These are phyloP conservation scores for Achroia grisella DNA, from an alignment of 1,140 invertebrate species.

Conservation along the genomic window DNA sequence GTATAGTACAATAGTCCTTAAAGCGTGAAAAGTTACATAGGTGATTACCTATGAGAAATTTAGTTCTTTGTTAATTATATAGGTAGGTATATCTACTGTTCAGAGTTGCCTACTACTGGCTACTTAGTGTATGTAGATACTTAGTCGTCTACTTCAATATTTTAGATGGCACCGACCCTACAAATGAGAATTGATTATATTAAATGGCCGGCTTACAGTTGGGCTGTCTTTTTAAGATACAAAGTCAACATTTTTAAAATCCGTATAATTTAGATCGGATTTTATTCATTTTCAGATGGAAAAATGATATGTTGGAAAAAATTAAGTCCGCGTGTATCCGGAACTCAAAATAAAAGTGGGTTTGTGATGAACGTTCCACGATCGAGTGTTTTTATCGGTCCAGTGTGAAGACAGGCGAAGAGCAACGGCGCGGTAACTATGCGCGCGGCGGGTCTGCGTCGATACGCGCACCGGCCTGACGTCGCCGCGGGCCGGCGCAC, in stretches of 20 bases:
- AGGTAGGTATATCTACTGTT: no score
- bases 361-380: slow-evolving; percentile 35
- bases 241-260: no score
- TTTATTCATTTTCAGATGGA: neutral
- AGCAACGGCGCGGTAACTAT: slow-evolving; percentile 21
- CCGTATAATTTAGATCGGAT: no score
- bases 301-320: slow-evolving; percentile 14
- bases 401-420: slow-evolving; percentile 42
- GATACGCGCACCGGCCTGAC: slow-evolving; percentile 63
- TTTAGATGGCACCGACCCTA: neutral
- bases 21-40: no score
- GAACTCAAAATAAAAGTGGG: slow-evolving; percentile 36
- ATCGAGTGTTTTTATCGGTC: slow-evolving; percentile 45
- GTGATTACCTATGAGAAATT: no score
- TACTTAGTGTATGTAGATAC: neutral
- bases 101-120: neutral
- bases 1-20: no score
- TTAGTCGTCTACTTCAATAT: neutral
- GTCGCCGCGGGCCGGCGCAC: slow-evolving; percentile 47
- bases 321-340: slow-evolving; percentile 26
- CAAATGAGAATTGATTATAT: slow-evolving; percentile 2
- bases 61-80: no score
- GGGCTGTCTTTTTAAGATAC: no score
- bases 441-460: slow-evolving; percentile 36
- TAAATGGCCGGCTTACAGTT: neutral